Base-by-base conservation (phyloP, 1,140 invertebrate genomes). In the Leptopilina clavipes region DNA sequence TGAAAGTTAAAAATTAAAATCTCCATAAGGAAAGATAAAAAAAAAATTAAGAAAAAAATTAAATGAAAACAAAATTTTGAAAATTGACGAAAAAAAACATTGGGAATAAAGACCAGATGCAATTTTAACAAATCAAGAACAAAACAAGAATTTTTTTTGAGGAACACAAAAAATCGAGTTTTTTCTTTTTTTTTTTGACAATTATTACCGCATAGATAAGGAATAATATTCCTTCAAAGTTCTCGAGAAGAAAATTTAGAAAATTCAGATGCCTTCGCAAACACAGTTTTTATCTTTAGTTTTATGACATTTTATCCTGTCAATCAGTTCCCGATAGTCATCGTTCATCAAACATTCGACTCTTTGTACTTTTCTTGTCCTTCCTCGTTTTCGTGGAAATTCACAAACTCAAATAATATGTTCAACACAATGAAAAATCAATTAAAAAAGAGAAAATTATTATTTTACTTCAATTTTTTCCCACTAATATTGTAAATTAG, bases 211-310 rank as follows among this genome's bases (percentile, higher is more conserved):
- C n/a, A 9, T 44, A 14, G 44, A 48, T 48, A 14, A 48, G 44
- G 14, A 48, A 48, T 44, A 48, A 48, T 40, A 40, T 8, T 9
- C 37, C 48, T 71, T 48, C 1, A 10, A 14, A 48, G 25, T 74
- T 65, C 72, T 77, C 25, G 44, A 74, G 54, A 11, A 54, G n/a
- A 7, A 17, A 9, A 54, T n/a, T 65, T 31, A 9, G 12, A 22
- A 65, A 31, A 65, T n/a, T 25, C 19, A 65, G 25, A 65, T n/a
- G 25, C 59, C 59, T 31, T 31, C n/a, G 59, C 14, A 31, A 65
- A 65, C 19, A 65, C 37, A 7, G 9, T 25, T n/a, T 25, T 65
- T 65, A 65, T 65, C 59, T 65, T 17, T 0, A 37, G 10, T 65
- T 65, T 65, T 65, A 65, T n/a, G 59, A 25, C 10, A 7, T 65